Base-by-base conservation (phyloP, 2,797 vertebrate genomes). In the Sebastolobus altivelis region DNA sequence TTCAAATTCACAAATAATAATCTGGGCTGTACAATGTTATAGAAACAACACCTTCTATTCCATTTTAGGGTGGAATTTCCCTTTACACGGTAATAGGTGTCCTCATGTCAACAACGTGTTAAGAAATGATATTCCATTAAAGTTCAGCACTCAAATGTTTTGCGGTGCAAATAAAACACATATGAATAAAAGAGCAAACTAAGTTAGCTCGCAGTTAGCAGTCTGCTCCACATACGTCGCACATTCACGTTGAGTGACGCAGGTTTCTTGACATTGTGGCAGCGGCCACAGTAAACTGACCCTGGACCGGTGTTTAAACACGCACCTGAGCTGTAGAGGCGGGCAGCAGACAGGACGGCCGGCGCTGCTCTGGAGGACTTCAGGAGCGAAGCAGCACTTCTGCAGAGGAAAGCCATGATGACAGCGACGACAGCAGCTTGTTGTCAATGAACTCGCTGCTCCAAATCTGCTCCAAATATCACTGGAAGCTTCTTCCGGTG, bases 241-340 rank as follows among this genome's bases (percentile, higher is more conserved):
- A 25, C 49, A 56, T 2, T 22, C 79, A 56, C 60, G 63, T 3
- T 33, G 5, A 31, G 37, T 86, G 85, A 87, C 89, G 80, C 81
- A 70, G 77, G n/a, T 73, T 40, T 80, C 35, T 59, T 90, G 88
- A 89, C 92, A 90, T 89, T 90, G 87, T 46, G 49, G 49, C 8
- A 20, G 2, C 49, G 8, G 25, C 8, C 49, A n/a, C 49, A 27
- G 25, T 25, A 14, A 40, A 43, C 18, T 2, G 10, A 58, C 3
- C 46, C 22, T 10, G 31, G 11, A 9, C 27, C 1, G 8, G 1
- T 43, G 37, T 27, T n/a, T 1, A 61, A 58, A 78, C 75, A 83
- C 92, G 37, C 88, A 97, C 96, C 96, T 90, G 95, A 89, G 86
- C 94, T 94, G 91, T 81, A 95, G 6, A 91, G 88, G 7, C 95